These are phyloP conservation scores for Micromesistius poutassou DNA, from an alignment of 2,797 vertebrate genomes.

Conservation along the genomic window DNA sequence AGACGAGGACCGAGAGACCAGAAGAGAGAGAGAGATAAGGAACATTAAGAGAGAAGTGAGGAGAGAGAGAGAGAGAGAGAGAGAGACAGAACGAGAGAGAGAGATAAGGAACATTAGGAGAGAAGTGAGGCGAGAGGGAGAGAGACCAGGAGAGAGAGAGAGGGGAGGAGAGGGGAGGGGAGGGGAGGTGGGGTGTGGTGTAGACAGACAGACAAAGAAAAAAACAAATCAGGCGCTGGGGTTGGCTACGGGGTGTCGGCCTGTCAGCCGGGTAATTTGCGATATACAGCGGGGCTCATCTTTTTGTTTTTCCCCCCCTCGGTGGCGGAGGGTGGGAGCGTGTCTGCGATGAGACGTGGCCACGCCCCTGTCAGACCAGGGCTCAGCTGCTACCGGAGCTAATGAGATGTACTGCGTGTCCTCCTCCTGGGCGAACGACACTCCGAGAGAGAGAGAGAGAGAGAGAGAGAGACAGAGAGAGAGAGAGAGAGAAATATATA, in stretches of 20 bases:
- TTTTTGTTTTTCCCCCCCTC: neutral
- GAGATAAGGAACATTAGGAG: neutral
- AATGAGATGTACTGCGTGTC: constrained; percentile 58
- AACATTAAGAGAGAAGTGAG: neutral
- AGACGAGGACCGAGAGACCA: neutral
- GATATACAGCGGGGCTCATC: constrained; percentile 26
- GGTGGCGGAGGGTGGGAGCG: constrained; percentile 29
- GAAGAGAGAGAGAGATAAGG: no score
- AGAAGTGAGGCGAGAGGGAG: constrained; percentile 23
- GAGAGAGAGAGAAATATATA: constrained; percentile 6
- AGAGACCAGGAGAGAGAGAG: constrained; percentile 32
- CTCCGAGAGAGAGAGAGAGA: constrained; percentile 15
- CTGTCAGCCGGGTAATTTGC: constrained; percentile 57
- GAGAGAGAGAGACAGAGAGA: constrained; percentile 5
- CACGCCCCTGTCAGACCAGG: constrained; percentile 48
- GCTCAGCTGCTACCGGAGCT: constrained; percentile 55
- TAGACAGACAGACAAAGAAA: neutral
- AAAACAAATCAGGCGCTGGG: neutral
- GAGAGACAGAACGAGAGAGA: constrained; percentile 25
- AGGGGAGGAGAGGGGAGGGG: constrained; percentile 22
- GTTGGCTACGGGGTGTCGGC: constrained; percentile 42
- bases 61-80: constrained; percentile 37
- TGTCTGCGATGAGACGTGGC: constrained; percentile 38
- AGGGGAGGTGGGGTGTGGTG: constrained; percentile 17
- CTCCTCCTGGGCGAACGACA: constrained; percentile 28